Evolutionary conservation across 2,113 vertebrate genomes (phyloP).

Genomic region (Actenoides lindsayi): DNA sequence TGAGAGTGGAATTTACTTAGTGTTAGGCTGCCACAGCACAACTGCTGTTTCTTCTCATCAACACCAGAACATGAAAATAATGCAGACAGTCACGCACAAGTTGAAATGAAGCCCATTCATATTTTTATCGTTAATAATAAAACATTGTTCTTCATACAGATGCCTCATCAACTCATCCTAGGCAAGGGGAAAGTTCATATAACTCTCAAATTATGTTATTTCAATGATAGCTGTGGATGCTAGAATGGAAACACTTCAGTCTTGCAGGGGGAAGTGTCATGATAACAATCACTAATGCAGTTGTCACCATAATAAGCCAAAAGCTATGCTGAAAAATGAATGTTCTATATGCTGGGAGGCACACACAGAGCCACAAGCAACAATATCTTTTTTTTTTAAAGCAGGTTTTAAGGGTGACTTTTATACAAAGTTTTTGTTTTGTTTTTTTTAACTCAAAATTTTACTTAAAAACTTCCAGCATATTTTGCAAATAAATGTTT

Average conservation of each 20-base stretch:
- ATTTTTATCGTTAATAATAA: slow-evolving; percentile 5
- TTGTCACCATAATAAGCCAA: slow-evolving; percentile 28
- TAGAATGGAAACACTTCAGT: slow-evolving; percentile 41
- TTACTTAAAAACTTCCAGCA: neutral
- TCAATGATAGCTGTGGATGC: slow-evolving; percentile 2
- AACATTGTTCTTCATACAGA: slow-evolving; percentile 16
- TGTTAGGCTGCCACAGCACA: neutral
- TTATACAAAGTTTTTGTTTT: neutral
- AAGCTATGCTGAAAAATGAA: slow-evolving; percentile 1
- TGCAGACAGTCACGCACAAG: neutral
- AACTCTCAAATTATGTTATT: slow-evolving; percentile 13
- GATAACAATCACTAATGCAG: slow-evolving; percentile 28
- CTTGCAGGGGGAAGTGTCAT: slow-evolving; percentile 38
- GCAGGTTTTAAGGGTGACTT: neutral
- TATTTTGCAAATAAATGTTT: neutral
- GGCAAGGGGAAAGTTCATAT: neutral
- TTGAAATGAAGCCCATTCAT: neutral
- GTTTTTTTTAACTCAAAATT: neutral
- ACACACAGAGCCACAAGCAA: neutral
- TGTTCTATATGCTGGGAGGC: neutral
- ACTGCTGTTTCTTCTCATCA: neutral
- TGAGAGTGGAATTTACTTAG: neutral
- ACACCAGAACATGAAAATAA: neutral
- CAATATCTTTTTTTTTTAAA: neutral
- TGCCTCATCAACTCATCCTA: slow-evolving; percentile 5